Conservation (phyloP, 2,888 invertebrate species). For the Torymus aiolomorphi region DNA sequence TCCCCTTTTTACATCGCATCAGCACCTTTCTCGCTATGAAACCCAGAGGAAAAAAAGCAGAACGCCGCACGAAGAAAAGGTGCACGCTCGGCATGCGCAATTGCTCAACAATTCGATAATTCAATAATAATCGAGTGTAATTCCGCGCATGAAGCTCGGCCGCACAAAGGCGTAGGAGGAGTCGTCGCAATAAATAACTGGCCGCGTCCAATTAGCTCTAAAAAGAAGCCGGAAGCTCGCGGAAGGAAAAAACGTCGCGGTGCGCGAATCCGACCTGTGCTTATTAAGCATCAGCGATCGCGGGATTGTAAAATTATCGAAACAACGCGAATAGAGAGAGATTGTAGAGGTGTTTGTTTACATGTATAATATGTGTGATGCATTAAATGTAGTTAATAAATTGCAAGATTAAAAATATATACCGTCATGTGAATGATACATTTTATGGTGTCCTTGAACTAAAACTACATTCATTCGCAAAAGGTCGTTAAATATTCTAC, state of each 20-base stretch:
- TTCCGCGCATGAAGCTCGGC: not conserved
- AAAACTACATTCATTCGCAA: no score
- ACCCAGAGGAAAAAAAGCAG: not conserved
- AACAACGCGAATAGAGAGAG: no score
- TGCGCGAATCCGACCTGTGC: not conserved
- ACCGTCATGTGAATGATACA: no score
- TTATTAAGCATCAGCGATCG: not conserved
- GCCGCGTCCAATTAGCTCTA: constrained; percentile 47
- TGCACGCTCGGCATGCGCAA: not conserved
- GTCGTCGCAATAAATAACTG: constrained; percentile 49
- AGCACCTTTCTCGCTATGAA: no score
- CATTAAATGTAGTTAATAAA: no score
- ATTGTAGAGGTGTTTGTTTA: no score
- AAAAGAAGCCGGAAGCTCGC: constrained; percentile 30
- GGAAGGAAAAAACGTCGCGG: constrained; percentile 27
- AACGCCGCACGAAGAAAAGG: not conserved
- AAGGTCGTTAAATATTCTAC: no score
- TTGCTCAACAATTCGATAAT: constrained; percentile 34
- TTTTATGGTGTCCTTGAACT: no score
- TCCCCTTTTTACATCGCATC: no score
- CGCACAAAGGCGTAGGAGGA: constrained; percentile 19
- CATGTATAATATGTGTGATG: no score
- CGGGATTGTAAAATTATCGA: no score
- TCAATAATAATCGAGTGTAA: constrained; percentile 42
- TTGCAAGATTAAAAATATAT: no score